Evolutionary conservation across 2,888 invertebrate species (phyloP).

Genomic region (Epicampocera succincta): DNA sequence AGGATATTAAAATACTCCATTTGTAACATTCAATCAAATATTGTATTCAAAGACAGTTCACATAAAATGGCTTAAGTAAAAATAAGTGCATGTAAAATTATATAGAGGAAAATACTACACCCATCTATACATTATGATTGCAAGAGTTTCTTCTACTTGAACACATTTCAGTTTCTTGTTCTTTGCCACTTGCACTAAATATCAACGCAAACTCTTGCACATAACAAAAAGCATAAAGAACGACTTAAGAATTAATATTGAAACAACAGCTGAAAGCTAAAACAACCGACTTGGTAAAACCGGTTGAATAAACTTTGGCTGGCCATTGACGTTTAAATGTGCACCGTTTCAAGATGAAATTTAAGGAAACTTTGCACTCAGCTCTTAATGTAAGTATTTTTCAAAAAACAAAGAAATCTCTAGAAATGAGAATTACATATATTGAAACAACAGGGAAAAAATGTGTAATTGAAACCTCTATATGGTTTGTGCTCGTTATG

Average conservation of each 20-base stretch:
- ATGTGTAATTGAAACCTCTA: slow-evolving; percentile 57
- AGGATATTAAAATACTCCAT: slow-evolving; percentile 21
- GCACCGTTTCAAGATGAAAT: slow-evolving; percentile 37
- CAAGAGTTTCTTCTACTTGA: slow-evolving; percentile 33
- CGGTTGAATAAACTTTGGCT: slow-evolving; percentile 66
- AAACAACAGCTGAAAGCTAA: slow-evolving; percentile 49
- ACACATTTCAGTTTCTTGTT: slow-evolving; percentile 24
- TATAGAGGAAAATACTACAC: slow-evolving; percentile 18
- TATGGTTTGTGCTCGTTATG: slow-evolving; percentile 5
- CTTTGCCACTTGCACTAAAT: slow-evolving; percentile 37
- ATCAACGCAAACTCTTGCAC: slow-evolving; percentile 11
- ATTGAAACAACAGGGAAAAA: neutral
- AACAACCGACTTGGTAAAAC: slow-evolving; percentile 45
- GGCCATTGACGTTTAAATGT: slow-evolving; percentile 60
- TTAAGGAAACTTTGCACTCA: slow-evolving; percentile 30
- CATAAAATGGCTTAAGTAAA: slow-evolving; percentile 31
- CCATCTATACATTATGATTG: slow-evolving; percentile 38
- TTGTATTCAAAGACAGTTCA: slow-evolving; percentile 27
- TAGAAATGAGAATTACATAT: slow-evolving; percentile 28
- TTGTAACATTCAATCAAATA: slow-evolving; percentile 16
- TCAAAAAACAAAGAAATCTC: slow-evolving; percentile 34
- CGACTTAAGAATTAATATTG: slow-evolving; percentile 43
- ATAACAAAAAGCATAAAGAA: slow-evolving; percentile 12
- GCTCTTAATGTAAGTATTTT: slow-evolving; percentile 28
- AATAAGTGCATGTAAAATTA: neutral